Base-by-base conservation (phyloP, 37 sponge, comb jelly and placozoan species). In the Theonella swinhoei region DNA sequence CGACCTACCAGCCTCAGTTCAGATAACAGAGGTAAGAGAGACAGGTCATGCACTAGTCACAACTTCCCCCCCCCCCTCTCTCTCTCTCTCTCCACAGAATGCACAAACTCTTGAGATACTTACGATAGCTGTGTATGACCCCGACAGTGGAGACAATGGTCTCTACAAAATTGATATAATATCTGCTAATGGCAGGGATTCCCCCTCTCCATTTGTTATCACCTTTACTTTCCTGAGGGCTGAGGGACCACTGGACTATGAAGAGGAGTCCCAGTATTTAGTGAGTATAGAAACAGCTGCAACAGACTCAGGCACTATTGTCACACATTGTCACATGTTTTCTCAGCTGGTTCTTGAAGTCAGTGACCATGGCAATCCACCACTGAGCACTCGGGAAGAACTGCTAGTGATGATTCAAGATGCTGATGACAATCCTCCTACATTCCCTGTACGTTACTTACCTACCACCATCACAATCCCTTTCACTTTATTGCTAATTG, bases 401-500 rank as follows among this genome's bases (percentile, higher is more conserved):
- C 4, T 80, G 32, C 67, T 58, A 14, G 8, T 80, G 58, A 68
- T 17, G 3, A 58, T 81, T 20, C 4, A 30, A 22, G 82, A 81
- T 72, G 82, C 71, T 58, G 54, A 81, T 31, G 82, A 81, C 62
- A 81, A 81, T 28, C 39, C 62, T 24, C 82, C 82, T 34, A 58
- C 29, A 19, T 71, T 81, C 31, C 22, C 24, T 39, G 80, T 80
- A 80, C 4, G 80, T 42, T 68, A 22, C 2, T 64, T 58, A 1
- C 62, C 1, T 58, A 30, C 36, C 7, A 2, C 72, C 22, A 23
- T 74, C 75, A 8, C 2, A 14, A 77, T 60, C n/a, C n/a, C 14
- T 47, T 47, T 47, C 14, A 47, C 14, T 17, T 47, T 14, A 17
- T 14, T 47, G 54, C 54, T 47, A 47, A 47, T 14, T 47, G 54